Evolutionary conservation across 64 coral and sea anemone genomes (phyloP).

Genomic region (Actinia equina): DNA sequence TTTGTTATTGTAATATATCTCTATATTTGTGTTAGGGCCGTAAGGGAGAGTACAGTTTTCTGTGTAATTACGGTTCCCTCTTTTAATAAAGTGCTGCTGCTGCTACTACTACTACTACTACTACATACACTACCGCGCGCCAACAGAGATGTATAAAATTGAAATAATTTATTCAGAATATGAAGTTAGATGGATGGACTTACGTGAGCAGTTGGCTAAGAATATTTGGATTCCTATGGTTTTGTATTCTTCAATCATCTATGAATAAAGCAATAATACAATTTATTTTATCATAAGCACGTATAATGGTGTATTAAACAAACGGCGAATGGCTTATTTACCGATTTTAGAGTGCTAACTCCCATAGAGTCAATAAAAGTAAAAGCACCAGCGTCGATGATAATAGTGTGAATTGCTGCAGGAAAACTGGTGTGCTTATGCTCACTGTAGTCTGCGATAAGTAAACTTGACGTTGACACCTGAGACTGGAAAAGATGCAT

Average conservation of each 20-base stretch:
- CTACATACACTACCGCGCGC: too few species aligned
- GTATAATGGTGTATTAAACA: too few species aligned
- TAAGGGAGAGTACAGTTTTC: too few species aligned
- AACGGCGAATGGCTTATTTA: conserved; percentile 2
- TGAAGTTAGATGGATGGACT: background rate
- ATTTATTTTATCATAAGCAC: too few species aligned
- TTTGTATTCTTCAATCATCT: background rate
- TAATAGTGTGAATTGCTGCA: conserved; percentile 51
- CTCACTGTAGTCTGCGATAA: background rate
- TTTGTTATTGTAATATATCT: too few species aligned
- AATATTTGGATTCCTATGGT: background rate
- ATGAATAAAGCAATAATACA: background rate
- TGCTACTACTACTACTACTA: too few species aligned
- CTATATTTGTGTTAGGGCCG: too few species aligned
- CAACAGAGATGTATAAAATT: too few species aligned
- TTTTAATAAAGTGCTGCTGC: too few species aligned
- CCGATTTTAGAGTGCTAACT: conserved; percentile 47
- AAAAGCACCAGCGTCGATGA: conserved; percentile 73
- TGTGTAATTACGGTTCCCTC: too few species aligned
- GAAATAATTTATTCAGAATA: too few species aligned
- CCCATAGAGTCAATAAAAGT: conserved; percentile 94
- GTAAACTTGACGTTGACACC: background rate
- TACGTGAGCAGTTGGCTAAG: background rate
- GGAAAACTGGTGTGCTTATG: background rate
- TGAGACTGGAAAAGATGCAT: background rate